These are phyloP conservation scores for Isaurus tuberculatus DNA, from an alignment of 92 coral and sea anemone genomes.

Conservation along the genomic window DNA sequence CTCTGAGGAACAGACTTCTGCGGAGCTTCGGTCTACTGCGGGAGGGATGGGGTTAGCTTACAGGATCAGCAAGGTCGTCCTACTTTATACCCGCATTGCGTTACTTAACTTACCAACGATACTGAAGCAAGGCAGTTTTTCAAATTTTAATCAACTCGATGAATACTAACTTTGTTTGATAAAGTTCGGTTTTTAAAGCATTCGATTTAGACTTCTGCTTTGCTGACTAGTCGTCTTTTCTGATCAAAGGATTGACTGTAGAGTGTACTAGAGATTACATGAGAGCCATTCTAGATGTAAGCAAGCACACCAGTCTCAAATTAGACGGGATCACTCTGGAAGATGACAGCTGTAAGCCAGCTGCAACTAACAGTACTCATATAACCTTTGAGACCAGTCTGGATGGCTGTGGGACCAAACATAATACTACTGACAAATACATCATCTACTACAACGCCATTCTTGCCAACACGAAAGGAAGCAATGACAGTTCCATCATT, in stretches of 20 bases:
- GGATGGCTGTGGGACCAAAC: slow-evolving; percentile 74
- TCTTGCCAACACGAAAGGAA: slow-evolving; percentile 59
- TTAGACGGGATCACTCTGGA: slow-evolving; percentile 62
- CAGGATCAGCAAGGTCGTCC: too few relatives aligned
- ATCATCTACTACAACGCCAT: slow-evolving; percentile 76
- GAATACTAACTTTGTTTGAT: too few relatives aligned
- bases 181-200: not conserved
- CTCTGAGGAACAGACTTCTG: too few relatives aligned
- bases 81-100: too few relatives aligned
- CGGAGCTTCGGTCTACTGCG: too few relatives aligned
- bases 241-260: slow-evolving; percentile 64
- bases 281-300: slow-evolving; percentile 53
- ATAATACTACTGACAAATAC: slow-evolving; percentile 59
- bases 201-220: not conserved
- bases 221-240: not conserved
- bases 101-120: too few relatives aligned
- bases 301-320: slow-evolving; percentile 2
- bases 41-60: too few relatives aligned
- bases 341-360: slow-evolving; percentile 54
- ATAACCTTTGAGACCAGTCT: slow-evolving; percentile 48
- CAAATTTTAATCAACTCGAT: too few relatives aligned
- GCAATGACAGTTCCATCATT: slow-evolving; percentile 56
- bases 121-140: too few relatives aligned
- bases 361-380: slow-evolving; percentile 18
- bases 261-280: slow-evolving; percentile 65